A percentile compares a stretch with the other conserved stretches of the same genome.
These are phyloP conservation scores for Icerya purchasi DNA, from an alignment of 2,888 invertebrate species.

Conservation along the genomic window DNA sequence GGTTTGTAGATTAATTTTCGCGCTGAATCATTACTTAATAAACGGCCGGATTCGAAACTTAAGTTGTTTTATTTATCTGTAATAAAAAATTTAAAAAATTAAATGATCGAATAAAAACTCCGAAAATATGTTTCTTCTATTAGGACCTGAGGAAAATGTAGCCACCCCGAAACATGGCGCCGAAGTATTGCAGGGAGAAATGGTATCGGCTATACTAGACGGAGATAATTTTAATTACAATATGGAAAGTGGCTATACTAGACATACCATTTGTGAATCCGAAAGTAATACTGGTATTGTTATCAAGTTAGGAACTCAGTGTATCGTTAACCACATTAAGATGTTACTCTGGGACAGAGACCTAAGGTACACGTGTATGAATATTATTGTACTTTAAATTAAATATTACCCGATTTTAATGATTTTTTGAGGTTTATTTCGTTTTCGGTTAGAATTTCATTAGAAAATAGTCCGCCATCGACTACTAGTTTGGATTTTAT, in stretches of 20 bases:
- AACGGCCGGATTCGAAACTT: too few relatives aligned
- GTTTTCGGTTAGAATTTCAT: too few relatives aligned
- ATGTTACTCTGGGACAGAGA: conserved; percentile 74
- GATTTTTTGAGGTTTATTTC: too few relatives aligned
- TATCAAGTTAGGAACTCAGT: conserved; percentile 52
- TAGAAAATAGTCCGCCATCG: too few relatives aligned
- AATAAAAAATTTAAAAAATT: too few relatives aligned
- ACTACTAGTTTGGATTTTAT: too few relatives aligned
- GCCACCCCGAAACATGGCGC: conserved; percentile 61
- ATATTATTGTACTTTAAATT: neutral
- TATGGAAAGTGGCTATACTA: conserved; percentile 73
- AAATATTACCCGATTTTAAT: too few relatives aligned
- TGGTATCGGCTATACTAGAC: conserved; percentile 67
- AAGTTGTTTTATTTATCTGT: too few relatives aligned
- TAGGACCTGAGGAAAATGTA: conserved; percentile 79
- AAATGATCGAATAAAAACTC: too few relatives aligned
- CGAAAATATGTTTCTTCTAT: too few relatives aligned
- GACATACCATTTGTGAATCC: conserved; percentile 53
- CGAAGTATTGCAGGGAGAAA: conserved; percentile 72
- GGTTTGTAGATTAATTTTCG: too few relatives aligned
- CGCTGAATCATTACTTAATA: too few relatives aligned
- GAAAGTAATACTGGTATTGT: conserved; percentile 50
- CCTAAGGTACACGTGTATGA: conserved; percentile 12
- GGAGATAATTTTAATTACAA: conserved; percentile 72
- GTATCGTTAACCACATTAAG: conserved; percentile 80